Conservation (phyloP, 2,797 vertebrate genomes). For the Hemitrygon akajei region DNA sequence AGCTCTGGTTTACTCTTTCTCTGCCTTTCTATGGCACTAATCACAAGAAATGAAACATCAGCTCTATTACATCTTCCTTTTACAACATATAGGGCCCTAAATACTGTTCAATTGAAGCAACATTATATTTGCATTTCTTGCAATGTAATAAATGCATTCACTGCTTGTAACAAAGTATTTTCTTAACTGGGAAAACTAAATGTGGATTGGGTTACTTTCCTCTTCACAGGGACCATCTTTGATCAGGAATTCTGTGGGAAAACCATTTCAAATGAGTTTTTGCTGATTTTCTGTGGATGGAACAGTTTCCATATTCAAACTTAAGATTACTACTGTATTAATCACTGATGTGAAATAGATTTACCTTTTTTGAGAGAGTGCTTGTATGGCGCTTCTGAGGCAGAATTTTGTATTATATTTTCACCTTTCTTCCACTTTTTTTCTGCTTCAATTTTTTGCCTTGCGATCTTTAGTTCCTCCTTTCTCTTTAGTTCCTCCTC, state of each 20-base stretch:
- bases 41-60: no score
- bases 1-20: no score
- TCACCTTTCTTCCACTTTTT: conserved; percentile 40
- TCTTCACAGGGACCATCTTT: neutral
- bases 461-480: conserved; percentile 38
- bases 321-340: neutral
- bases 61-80: no score
- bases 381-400: conserved; percentile 40
- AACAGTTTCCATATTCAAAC: neutral
- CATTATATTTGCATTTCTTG: no score
- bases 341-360: neutral
- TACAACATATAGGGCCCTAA: no score
- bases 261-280: neutral
- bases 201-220: no score
- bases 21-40: no score
- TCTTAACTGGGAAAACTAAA: no score
- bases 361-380: conserved; percentile 47
- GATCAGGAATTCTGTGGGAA: neutral
- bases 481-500: conserved; percentile 45
- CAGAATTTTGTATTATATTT: conserved; percentile 38
- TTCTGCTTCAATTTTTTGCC: conserved; percentile 41
- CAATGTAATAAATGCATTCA: no score
- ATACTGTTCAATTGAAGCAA: no score
- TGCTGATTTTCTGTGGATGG: neutral
- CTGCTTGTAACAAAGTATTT: no score